These are phyloP conservation scores for Lepidonotus clava DNA, from an alignment of 2,888 invertebrate genomes.

Conservation along the genomic window DNA sequence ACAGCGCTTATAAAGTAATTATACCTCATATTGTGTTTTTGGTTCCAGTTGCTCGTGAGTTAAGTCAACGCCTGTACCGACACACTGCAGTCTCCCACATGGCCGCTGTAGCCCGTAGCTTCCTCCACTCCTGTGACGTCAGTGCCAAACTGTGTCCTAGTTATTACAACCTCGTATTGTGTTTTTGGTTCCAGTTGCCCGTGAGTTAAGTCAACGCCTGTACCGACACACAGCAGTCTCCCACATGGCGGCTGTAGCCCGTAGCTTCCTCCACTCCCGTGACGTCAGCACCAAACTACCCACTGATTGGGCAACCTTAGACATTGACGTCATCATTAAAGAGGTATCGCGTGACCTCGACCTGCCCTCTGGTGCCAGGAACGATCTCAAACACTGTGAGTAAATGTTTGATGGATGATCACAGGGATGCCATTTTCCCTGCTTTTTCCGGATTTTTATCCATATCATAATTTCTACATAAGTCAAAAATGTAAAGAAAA, in stretches of 20 bases:
- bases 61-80: constrained; percentile 37
- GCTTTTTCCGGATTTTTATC: no score
- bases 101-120: constrained; percentile 40
- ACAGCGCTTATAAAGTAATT: no score
- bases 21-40: background rate
- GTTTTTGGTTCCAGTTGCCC: constrained; percentile 36
- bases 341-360: constrained; percentile 20
- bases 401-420: no score
- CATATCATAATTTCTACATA: no score
- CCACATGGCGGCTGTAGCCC: constrained; percentile 50
- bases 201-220: constrained; percentile 29
- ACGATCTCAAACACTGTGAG: background rate
- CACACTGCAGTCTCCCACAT: constrained; percentile 52
- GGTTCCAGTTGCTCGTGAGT: constrained; percentile 40
- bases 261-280: constrained; percentile 49
- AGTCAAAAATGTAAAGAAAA: no score
- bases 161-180: no score
- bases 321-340: constrained; percentile 41
- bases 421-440: no score
- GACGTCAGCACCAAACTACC: constrained; percentile 42
- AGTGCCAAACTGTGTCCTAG: constrained; percentile 31
- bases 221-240: constrained; percentile 34
- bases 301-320: constrained; percentile 42
- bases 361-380: background rate
- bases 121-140: constrained; percentile 52